Evolutionary conservation across 2,888 invertebrate species (phyloP), one percentile per base, ranked within the genome.

Genomic region (Ligdia adustata): DNA sequence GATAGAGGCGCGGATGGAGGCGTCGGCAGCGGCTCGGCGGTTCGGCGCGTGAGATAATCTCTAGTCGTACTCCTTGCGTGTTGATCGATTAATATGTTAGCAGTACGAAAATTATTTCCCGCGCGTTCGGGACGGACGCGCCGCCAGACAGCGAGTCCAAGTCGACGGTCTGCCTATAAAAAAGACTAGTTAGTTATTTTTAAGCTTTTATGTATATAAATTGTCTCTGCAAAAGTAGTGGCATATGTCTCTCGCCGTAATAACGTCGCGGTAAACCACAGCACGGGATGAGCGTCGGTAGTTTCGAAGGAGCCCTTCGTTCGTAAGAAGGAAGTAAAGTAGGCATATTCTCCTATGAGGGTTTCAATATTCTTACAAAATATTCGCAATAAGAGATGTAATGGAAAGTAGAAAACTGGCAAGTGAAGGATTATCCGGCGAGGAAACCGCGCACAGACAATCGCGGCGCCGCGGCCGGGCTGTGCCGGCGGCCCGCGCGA

Each of bases 51-150:
- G 75, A 69, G 64, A 65, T 85, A 84, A 85, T 85, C 82, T 83
- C 79, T 76, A 75, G 74, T 85, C 85, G 88, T 85, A 86, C 89
- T 89, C 88, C 87, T 86, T 75, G 67, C 88, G 87, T 82, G 81
- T 89, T 89, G 81, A 81, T 72, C 57, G 60, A 46, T 83, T 75
- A 88, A 89, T 79, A 82, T 83, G 85, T 79, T 69, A 82, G 89
- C 86, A 89, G 89, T 86, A 84, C 89, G 87, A 79, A 79, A 84
- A 83, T 86, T 88, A 84, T 75, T 65, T 64, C 68, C 24, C 78
- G 71, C 79, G 78, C 56, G 62, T 55, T 62, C 60, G 56, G 61
- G 65, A 62, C 62, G 65, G 67, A 62, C 63, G 72, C 74, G 71
- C 55, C 68, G 68, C 63, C 63, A 68, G 66, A 57, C 61, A 62